These are phyloP conservation scores for Drosophila rellima DNA, from an alignment of 2,888 invertebrate species.

Conservation along the genomic window DNA sequence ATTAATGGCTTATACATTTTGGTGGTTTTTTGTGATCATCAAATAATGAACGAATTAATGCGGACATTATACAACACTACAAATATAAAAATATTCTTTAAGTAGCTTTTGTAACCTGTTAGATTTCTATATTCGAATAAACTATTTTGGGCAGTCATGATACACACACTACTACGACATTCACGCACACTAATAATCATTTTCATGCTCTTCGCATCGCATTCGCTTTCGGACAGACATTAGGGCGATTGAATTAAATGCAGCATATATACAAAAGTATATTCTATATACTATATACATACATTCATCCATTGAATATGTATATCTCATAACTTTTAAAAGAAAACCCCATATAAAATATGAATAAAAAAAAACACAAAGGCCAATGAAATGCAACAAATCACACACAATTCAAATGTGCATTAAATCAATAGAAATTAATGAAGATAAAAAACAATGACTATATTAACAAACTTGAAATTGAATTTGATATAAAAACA, in stretches of 20 bases:
- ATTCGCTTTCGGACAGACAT: slow-evolving; percentile 38
- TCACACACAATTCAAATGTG: slow-evolving; percentile 46
- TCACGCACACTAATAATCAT: neutral
- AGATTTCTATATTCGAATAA: slow-evolving; percentile 16
- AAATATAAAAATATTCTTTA: neutral
- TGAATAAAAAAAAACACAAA: slow-evolving; percentile 20
- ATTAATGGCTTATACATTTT: neutral
- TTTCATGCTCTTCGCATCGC: slow-evolving; percentile 3
- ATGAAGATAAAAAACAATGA: slow-evolving; percentile 34
- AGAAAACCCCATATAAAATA: slow-evolving; percentile 22
- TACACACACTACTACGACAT: slow-evolving; percentile 5
- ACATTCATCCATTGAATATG: slow-evolving; percentile 18
- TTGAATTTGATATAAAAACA: slow-evolving; percentile 77
- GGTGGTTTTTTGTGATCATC: slow-evolving; percentile 2
- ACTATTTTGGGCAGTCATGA: slow-evolving; percentile 6
- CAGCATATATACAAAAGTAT: slow-evolving; percentile 18
- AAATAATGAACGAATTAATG: slow-evolving; percentile 2
- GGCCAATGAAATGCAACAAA: slow-evolving; percentile 23
- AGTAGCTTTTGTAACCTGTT: neutral
- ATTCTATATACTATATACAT: slow-evolving; percentile 10
- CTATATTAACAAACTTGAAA: slow-evolving; percentile 29
- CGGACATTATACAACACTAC: neutral
- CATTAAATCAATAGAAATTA: slow-evolving; percentile 54
- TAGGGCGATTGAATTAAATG: slow-evolving; percentile 23
- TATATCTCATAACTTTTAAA: slow-evolving; percentile 25